phyloP scores from a whole-genome alignment of 2,888 invertebrate species.

The Drosophila picticornis region DNA sequence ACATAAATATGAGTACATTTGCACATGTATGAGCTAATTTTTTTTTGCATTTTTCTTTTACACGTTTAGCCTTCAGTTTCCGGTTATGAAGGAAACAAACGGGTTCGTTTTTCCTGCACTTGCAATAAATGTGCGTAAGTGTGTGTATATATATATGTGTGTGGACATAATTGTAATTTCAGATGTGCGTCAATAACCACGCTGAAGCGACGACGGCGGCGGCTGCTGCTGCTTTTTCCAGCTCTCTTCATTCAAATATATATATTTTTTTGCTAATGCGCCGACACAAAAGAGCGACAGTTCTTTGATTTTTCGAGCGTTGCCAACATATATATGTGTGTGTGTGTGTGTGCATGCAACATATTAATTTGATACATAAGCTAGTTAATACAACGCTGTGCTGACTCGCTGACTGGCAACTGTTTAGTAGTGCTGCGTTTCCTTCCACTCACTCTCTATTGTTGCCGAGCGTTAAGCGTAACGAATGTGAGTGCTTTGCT shows the following conservation, averaged over 20 bases:
- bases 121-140: conserved; percentile 49
- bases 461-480: conserved; percentile 69
- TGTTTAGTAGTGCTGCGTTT: conserved; percentile 40
- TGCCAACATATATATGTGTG: conserved; percentile 35
- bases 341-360: conserved; percentile 24
- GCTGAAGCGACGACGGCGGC: conserved; percentile 14
- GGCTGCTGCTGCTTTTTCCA: conserved; percentile 23
- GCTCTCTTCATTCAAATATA: conserved; percentile 2
- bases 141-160: conserved; percentile 21
- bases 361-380: conserved; percentile 52
- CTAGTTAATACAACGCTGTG: conserved; percentile 34
- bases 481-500: conserved; percentile 71
- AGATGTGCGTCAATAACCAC: conserved; percentile 73
- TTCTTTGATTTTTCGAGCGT: conserved; percentile 53
- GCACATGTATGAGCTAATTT: conserved; percentile 40
- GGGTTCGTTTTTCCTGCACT: conserved; percentile 73
- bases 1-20: conserved; percentile 15
- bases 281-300: conserved; percentile 44
- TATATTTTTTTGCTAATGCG: conserved; percentile 3
- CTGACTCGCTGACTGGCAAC: conserved; percentile 21
- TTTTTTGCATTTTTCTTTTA: conserved; percentile 65
- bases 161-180: conserved; percentile 70
- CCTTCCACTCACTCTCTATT: conserved; percentile 27
- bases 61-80: conserved; percentile 80
- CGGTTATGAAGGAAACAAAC: conserved; percentile 79